Percentiles rank a stretch among this genome's conserved stretches.
Evolutionary conservation across 2,113 vertebrate species (phyloP).

Genomic region (Amazona vittata): DNA sequence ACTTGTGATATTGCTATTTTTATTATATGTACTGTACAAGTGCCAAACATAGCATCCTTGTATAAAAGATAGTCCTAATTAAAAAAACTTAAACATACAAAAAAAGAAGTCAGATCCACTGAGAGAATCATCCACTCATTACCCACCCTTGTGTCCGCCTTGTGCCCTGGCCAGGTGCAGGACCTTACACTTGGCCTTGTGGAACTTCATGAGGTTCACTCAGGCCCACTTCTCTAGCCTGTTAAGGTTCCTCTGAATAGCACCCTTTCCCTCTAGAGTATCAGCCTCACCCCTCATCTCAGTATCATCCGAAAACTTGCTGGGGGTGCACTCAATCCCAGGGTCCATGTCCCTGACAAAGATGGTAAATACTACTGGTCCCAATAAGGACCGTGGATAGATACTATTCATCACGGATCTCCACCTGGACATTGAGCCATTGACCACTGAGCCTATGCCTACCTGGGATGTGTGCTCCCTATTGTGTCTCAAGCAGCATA

Average conservation of each 20-base stretch:
- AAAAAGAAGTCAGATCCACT: neutral
- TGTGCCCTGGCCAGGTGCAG: no score
- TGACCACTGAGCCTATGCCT: neutral
- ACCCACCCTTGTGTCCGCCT: neutral
- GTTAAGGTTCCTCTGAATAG: neutral
- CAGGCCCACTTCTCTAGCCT: neutral
- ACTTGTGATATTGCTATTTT: neutral
- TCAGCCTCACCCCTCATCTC: neutral
- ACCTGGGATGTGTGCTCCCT: neutral
- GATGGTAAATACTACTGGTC: neutral
- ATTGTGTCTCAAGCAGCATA: neutral
- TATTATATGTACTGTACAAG: neutral
- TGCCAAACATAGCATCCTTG: neutral
- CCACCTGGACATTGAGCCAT: accelerated
- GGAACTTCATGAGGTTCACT: neutral
- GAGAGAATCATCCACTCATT: neutral
- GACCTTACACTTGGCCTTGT: neutral
- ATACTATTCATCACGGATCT: neutral
- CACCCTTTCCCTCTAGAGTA: neutral
- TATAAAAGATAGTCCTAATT: neutral
- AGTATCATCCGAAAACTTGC: neutral
- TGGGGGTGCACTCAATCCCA: neutral
- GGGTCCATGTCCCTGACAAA: accelerated
- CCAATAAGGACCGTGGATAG: accelerated
- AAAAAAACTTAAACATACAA: neutral